phyloP scores from a whole-genome alignment of 2,113 vertebrate species.

The Gracilinanus agilis region DNA sequence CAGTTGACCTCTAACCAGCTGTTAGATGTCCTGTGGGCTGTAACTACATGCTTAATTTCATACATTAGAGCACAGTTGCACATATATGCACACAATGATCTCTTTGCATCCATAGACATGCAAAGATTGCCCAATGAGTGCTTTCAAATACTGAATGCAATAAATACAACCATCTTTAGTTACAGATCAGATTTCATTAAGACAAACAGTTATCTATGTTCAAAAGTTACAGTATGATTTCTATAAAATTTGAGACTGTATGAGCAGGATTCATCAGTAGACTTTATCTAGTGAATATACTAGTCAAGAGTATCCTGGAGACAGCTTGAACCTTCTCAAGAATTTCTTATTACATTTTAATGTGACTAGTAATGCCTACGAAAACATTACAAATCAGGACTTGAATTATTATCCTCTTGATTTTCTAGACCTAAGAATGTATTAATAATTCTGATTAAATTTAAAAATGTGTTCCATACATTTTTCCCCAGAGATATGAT shows the following conservation, averaged over 20 bases:
- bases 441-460: no score
- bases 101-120: not conserved
- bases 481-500: no score
- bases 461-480: no score
- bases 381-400: no score
- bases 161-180: not conserved
- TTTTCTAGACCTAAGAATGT: no score
- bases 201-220: not conserved
- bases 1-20: not conserved
- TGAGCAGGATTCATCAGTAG: not conserved
- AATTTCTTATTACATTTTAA: no score
- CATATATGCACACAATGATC: not conserved
- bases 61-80: not conserved
- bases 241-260: constrained; percentile 9
- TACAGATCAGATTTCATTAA: not conserved
- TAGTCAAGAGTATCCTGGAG: not conserved
- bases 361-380: no score
- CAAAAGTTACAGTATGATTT: not conserved
- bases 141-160: not conserved
- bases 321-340: no score
- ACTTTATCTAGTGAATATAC: constrained; percentile 35
- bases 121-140: not conserved
- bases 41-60: not conserved
- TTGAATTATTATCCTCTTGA: no score
- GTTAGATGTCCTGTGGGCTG: not conserved